These are phyloP conservation scores for Dasypogon diadema DNA, from an alignment of 2,888 invertebrate species.

Conservation along the genomic window DNA sequence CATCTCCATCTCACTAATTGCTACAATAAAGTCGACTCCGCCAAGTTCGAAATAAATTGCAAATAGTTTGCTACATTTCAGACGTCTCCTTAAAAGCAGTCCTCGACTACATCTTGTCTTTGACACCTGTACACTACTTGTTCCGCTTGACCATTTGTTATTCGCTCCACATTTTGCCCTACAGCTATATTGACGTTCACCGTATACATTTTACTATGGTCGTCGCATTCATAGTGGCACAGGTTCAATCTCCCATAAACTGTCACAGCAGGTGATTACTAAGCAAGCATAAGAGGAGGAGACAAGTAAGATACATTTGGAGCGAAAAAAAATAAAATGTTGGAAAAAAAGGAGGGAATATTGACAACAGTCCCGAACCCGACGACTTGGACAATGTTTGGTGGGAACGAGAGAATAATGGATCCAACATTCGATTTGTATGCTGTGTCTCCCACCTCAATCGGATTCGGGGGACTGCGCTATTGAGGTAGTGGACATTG, in stretches of 20 bases:
- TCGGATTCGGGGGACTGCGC: background rate
- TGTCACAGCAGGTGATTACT: slow-evolving; percentile 64
- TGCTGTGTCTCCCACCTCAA: too few species aligned
- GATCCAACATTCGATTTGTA: background rate
- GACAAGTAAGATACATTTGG: slow-evolving; percentile 20
- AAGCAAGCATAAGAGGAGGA: slow-evolving; percentile 25
- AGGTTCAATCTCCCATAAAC: slow-evolving; percentile 67
- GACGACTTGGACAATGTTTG: background rate
- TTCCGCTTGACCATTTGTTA: slow-evolving; percentile 24
- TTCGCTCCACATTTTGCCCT: background rate
- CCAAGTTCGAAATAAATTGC: too few species aligned
- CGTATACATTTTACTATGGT: background rate
- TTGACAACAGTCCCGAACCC: background rate
- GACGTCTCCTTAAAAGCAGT: too few species aligned
- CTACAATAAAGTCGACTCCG: too few species aligned
- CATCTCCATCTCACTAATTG: too few species aligned
- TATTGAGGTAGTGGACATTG: background rate
- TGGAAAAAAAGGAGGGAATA: background rate
- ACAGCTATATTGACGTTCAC: background rate
- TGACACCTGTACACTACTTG: slow-evolving; percentile 7
- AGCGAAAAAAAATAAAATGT: background rate
- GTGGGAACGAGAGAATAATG: slow-evolving; percentile 9
- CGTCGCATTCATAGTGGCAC: slow-evolving; percentile 57
- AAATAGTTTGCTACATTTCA: too few species aligned
- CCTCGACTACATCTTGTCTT: background rate